Percentiles rank a stretch among this genome's conserved stretches.
Conservation (phyloP, 2,888 invertebrate genomes). For the Caenorhabditis sulstoni region DNA sequence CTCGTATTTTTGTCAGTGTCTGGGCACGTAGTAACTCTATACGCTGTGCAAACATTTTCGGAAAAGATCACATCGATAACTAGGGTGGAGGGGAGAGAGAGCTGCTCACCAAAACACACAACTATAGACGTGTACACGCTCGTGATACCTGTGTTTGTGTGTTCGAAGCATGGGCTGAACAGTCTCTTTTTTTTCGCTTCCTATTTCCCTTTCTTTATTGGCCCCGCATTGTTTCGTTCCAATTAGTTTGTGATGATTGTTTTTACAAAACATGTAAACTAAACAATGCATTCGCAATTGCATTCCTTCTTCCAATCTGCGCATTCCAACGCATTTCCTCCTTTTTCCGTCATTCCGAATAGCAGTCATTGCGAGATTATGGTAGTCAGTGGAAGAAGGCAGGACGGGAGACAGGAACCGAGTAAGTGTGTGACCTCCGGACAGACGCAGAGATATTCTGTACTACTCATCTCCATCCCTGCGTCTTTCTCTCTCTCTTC, state of each 20-base stretch:
- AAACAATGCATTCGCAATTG: slow-evolving; percentile 24
- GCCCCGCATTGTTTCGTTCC: slow-evolving; percentile 24
- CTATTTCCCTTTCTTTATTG: background rate
- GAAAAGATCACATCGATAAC: too few relatives aligned
- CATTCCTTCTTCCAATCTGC: slow-evolving; percentile 19
- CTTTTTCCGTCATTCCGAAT: slow-evolving; percentile 11
- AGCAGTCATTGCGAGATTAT: slow-evolving; percentile 41
- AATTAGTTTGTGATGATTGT: slow-evolving; percentile 54
- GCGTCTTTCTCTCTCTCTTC: slow-evolving; percentile 30
- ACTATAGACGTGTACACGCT: slow-evolving; percentile 17
- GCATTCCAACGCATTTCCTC: slow-evolving; percentile 53
- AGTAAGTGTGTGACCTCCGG: slow-evolving; percentile 3
- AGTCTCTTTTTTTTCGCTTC: slow-evolving; percentile 6
- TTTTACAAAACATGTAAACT: slow-evolving; percentile 47
- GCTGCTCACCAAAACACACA: slow-evolving; percentile 43
- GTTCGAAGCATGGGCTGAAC: slow-evolving; percentile 16
- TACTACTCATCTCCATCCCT: slow-evolving; percentile 41
- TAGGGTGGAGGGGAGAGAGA: background rate
- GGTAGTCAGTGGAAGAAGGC: slow-evolving; percentile 23
- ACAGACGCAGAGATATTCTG: slow-evolving; percentile 29
- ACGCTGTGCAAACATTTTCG: slow-evolving; percentile 26
- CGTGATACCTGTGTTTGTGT: slow-evolving; percentile 13
- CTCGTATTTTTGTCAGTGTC: background rate
- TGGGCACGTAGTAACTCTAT: slow-evolving; percentile 1
- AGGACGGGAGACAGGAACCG: background rate